phyloP scores from a whole-genome alignment of 2,113 vertebrate species.

The Calonectris borealis region DNA sequence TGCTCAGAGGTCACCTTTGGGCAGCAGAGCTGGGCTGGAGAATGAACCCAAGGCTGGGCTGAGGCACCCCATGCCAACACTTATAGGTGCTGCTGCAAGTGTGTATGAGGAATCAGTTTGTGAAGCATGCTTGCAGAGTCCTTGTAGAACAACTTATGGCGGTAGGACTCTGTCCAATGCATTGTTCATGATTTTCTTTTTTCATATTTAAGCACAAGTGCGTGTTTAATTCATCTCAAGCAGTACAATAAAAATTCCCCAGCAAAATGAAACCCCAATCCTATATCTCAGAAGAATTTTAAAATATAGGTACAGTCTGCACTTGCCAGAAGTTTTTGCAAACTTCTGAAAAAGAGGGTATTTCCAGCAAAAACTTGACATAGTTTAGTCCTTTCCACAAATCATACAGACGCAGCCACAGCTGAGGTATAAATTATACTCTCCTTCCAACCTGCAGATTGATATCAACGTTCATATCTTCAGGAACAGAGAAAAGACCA shows the following conservation, averaged over 20 bases:
- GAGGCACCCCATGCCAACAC: too few relatives aligned
- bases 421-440: not conserved
- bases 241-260: not conserved
- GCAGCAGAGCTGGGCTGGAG: not conserved
- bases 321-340: not conserved
- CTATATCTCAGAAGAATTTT: not conserved
- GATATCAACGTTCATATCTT: not conserved
- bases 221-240: not conserved
- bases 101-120: not conserved
- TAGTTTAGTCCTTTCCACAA: not conserved
- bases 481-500: not conserved
- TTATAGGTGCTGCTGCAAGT: not conserved
- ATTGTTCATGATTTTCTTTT: not conserved
- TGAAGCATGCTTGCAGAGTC: not conserved
- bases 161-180: not conserved
- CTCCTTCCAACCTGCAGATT: not conserved
- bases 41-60: not conserved
- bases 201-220: not conserved
- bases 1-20: not conserved
- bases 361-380: not conserved
- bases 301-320: not conserved
- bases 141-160: not conserved
- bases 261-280: not conserved
- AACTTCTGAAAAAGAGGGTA: not conserved
- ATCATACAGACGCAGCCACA: not conserved